Evolutionary conservation across 2,113 vertebrate species (phyloP).

Genomic region (Connochaetes taurinus): DNA sequence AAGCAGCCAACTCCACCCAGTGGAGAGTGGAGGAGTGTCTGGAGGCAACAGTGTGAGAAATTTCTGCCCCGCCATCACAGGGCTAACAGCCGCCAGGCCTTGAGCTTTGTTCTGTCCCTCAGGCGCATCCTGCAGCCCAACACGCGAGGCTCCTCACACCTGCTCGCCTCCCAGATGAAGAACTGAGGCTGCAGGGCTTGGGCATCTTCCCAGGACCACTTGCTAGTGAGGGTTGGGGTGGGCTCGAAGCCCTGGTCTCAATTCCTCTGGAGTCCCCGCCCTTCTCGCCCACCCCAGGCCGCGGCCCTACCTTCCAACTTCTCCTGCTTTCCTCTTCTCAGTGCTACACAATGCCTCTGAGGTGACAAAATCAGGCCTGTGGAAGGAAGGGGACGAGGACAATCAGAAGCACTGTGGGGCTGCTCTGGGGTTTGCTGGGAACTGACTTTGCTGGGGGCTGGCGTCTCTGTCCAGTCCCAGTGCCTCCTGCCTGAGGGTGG

Average conservation of each 20-base stretch:
- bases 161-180: background rate
- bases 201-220: background rate
- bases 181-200: background rate
- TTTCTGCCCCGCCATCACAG: fast-evolving
- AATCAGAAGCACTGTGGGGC: background rate
- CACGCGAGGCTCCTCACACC: background rate
- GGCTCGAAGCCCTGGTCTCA: background rate
- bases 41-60: background rate
- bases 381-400: background rate
- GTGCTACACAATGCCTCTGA: too few relatives aligned
- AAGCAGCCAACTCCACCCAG: too few relatives aligned
- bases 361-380: too few relatives aligned
- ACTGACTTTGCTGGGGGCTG: background rate
- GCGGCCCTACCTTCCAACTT: fast-evolving
- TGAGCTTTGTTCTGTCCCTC: background rate
- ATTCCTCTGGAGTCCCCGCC: background rate
- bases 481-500: fast-evolving
- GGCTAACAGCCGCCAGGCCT: background rate
- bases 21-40: background rate
- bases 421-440: background rate
- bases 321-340: background rate
- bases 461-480: background rate
- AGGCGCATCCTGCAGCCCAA: background rate
- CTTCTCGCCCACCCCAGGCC: background rate
- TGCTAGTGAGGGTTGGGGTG: background rate